These are phyloP conservation scores for Brachionus manjavacas DNA, from an alignment of 1,140 invertebrate species.

Conservation along the genomic window DNA sequence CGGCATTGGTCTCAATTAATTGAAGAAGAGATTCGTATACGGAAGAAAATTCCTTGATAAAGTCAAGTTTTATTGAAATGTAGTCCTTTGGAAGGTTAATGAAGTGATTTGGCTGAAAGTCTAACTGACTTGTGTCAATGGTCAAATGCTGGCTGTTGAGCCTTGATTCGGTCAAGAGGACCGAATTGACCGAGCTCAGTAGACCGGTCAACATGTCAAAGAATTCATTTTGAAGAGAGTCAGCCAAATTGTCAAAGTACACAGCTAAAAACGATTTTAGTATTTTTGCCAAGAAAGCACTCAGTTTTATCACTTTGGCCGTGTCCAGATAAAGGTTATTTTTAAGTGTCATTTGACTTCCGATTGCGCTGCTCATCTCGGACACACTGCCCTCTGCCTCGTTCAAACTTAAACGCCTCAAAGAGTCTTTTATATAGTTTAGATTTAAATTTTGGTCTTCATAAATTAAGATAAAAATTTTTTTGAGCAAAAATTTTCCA, in stretches of 20 bases:
- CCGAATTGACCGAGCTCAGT: background rate
- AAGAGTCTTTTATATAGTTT: slow-evolving; percentile 8
- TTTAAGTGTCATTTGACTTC: slow-evolving; percentile 21
- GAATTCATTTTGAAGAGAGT: slow-evolving; percentile 5
- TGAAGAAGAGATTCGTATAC: background rate
- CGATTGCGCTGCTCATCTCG: background rate
- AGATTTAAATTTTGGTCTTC: slow-evolving; percentile 1
- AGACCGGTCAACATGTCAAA: background rate
- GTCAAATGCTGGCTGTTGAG: background rate
- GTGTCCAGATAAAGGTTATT: slow-evolving; percentile 24
- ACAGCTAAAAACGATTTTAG: background rate
- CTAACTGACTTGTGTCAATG: background rate
- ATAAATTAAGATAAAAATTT: background rate
- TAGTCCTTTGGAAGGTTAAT: background rate
- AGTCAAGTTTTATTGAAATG: background rate
- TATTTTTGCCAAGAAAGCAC: slow-evolving; percentile 16
- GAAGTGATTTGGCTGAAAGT: background rate
- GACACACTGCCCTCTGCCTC: background rate
- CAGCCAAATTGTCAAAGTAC: background rate
- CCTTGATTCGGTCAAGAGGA: background rate
- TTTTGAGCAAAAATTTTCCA: slow-evolving; percentile 36
- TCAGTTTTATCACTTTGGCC: slow-evolving; percentile 6
- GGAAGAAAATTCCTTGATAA: background rate
- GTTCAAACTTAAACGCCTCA: slow-evolving; percentile 9
- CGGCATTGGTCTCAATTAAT: background rate